Conservation (phyloP, 2,113 vertebrate genomes). For the Bubo scandiacus region DNA sequence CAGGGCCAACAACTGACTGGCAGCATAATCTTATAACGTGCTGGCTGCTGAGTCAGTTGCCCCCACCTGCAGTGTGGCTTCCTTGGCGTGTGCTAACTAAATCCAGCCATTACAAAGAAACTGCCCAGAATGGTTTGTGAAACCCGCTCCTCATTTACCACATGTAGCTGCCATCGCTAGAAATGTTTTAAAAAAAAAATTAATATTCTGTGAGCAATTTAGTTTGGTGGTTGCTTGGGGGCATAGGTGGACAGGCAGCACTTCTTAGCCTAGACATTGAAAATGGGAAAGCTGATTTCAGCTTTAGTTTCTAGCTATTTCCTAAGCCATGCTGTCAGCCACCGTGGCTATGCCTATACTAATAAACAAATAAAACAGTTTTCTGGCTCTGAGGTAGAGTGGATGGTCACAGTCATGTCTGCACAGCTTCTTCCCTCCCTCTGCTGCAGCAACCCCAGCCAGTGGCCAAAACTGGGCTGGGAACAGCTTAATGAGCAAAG, state of each 20-base stretch:
- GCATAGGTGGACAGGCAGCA: background rate
- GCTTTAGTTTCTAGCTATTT: background rate
- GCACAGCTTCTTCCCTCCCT: background rate
- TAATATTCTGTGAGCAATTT: background rate
- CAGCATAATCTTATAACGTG: background rate
- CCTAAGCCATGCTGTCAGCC: background rate
- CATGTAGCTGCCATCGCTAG: background rate
- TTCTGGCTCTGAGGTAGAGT: background rate
- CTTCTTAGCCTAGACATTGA: background rate
- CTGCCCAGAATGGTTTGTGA: background rate
- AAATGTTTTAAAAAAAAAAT: background rate
- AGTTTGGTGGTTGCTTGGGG: background rate
- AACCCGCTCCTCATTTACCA: background rate
- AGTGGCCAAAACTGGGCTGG: background rate
- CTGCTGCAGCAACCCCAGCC: accelerated
- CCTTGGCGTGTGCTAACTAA: background rate
- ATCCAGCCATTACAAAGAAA: background rate
- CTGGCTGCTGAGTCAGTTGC: background rate
- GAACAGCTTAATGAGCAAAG: background rate
- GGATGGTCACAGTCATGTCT: background rate
- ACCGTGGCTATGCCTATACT: background rate
- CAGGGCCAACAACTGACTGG: background rate
- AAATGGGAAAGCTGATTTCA: background rate
- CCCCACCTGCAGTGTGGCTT: background rate
- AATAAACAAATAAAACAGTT: background rate